phyloP scores from a whole-genome alignment of 2,888 invertebrate genomes.

The Andrena chrysosceles region DNA sequence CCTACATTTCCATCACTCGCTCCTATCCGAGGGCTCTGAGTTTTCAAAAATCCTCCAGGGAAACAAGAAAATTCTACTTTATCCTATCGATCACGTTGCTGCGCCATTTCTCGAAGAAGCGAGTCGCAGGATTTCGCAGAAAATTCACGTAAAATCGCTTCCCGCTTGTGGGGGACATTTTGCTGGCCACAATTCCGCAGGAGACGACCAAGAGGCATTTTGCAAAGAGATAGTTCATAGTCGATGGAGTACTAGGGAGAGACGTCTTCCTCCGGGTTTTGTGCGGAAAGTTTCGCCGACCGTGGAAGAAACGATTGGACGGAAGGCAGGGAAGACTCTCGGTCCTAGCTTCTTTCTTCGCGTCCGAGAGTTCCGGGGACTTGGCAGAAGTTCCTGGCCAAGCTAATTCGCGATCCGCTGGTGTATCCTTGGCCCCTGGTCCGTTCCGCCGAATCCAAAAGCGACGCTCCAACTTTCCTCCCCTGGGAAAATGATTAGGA shows the following conservation, averaged over 20 bases:
- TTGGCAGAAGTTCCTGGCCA: conserved; percentile 37
- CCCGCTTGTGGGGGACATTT: not conserved
- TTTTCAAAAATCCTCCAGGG: not conserved
- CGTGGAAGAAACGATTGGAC: conserved; percentile 16
- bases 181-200: not conserved
- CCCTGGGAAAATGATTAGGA: conserved; percentile 61
- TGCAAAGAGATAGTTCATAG: not conserved
- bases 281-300: conserved; percentile 15
- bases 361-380: conserved; percentile 27
- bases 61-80: too few relatives aligned
- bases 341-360: conserved; percentile 31
- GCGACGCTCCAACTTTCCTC: conserved; percentile 46
- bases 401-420: conserved; percentile 63
- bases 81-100: too few relatives aligned
- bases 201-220: too few relatives aligned
- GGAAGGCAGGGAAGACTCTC: conserved; percentile 5
- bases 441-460: not conserved
- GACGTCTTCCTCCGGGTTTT: not conserved
- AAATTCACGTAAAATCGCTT: too few relatives aligned
- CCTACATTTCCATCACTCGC: not conserved
- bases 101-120: too few relatives aligned
- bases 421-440: conserved; percentile 6
- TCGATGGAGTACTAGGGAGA: not conserved
- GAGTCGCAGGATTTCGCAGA: not conserved
- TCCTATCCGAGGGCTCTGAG: not conserved